Evolutionary conservation across 64 coral and sea anemone species (phyloP).

Genomic region (Platygyra sinensis): DNA sequence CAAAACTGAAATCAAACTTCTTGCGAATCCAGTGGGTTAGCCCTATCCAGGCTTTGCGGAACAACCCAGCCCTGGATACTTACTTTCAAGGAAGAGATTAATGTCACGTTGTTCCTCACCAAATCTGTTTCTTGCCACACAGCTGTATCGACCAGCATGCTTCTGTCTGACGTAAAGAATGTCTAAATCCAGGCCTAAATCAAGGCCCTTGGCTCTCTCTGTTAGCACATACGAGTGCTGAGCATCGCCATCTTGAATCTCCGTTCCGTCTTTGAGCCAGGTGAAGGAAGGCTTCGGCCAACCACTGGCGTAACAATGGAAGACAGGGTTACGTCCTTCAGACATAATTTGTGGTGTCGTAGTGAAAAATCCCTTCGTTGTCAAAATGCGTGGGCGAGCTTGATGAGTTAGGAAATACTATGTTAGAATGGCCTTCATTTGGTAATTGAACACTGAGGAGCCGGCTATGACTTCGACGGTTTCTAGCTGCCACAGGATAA

Average conservation of each 20-base stretch:
- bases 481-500: too few relatives aligned
- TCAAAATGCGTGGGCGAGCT: slow-evolving; percentile 10
- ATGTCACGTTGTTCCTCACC: neutral
- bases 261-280: slow-evolving; percentile 1
- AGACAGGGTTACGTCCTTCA: neutral
- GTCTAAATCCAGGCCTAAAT: neutral
- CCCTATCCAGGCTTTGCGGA: too few relatives aligned
- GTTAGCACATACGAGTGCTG: neutral
- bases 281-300: slow-evolving; percentile 26
- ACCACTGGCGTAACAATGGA: slow-evolving; percentile 32
- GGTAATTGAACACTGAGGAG: too few relatives aligned
- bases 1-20: too few relatives aligned
- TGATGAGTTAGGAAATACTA: neutral
- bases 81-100: neutral
- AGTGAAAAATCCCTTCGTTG: slow-evolving; percentile 9
- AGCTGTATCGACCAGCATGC: neutral
- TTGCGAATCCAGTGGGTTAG: too few relatives aligned
- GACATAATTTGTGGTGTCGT: slow-evolving; percentile 1
- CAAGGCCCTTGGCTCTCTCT: neutral
- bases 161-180: neutral
- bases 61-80: neutral
- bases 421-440: neutral
- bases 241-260: neutral
- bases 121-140: slow-evolving; percentile 12
- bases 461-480: too few relatives aligned